phyloP scores from a whole-genome alignment of 2,888 invertebrate species.

The Lacanobia wlatinum region DNA sequence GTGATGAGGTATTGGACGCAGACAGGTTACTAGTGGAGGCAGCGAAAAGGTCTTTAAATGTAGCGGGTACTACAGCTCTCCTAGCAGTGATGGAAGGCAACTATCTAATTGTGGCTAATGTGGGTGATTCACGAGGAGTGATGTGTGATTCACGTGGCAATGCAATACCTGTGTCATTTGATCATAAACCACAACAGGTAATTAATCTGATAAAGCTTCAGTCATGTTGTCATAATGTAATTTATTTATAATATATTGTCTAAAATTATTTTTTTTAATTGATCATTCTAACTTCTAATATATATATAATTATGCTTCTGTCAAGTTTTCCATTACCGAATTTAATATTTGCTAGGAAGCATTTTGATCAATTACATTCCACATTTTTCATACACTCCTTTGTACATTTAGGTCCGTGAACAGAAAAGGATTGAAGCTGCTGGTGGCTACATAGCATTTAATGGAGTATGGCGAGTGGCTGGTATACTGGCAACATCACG shows the following conservation, averaged over 20 bases:
- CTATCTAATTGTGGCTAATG: conserved; percentile 97
- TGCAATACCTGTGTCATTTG: conserved; percentile 97
- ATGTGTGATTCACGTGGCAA: conserved; percentile 98
- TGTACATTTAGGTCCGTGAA: conserved; percentile 93
- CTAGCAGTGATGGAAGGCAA: conserved; percentile 96
- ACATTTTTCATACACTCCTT: neutral
- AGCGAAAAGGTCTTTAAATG: conserved; percentile 94
- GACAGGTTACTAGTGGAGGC: conserved; percentile 95
- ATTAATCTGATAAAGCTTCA: neutral
- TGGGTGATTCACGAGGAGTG: conserved; percentile 98
- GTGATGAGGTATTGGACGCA: conserved; percentile 96
- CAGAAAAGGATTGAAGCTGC: conserved; percentile 97
- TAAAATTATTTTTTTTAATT: neutral
- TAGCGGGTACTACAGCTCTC: conserved; percentile 97
- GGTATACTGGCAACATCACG: conserved; percentile 98
- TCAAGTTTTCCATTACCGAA: neutral
- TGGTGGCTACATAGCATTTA: conserved; percentile 98
- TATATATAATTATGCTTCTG: neutral
- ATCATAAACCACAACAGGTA: conserved; percentile 99
- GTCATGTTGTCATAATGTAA: neutral
- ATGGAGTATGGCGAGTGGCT: conserved; percentile 99
- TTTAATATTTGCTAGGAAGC: neutral
- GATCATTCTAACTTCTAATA: too few relatives aligned
- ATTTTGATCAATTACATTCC: neutral
- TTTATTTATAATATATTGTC: neutral